Base-by-base conservation (phyloP, 2,113 vertebrate species). In the Syngnathus floridae region DNA sequence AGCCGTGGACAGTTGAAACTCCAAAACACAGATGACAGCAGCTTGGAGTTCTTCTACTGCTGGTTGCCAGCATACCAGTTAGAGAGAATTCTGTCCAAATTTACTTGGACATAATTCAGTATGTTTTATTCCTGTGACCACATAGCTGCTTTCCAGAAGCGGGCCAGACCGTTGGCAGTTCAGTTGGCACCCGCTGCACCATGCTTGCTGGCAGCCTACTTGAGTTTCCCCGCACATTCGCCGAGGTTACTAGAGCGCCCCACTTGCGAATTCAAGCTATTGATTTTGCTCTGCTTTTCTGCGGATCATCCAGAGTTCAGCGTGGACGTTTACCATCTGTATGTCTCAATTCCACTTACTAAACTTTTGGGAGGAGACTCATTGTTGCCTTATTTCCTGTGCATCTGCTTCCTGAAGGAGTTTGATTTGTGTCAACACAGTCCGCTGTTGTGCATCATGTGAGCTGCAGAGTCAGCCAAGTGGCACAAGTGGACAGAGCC, bases 191-290 rank as follows among this genome's bases (percentile, higher is more conserved):
- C 55, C 16, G 65, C 46, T 48, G 38, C 81, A 58, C 66, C 56
- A 41, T 46, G 57, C 66, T 63, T 69, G 56, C 66, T 63, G 67
- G 56, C 26, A 73, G 73, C 81, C 76, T 77, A 56, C 83, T 88
- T 76, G 56, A 40, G 82, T 89, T 86, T 84, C 86, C 85, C 51
- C 80, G 81, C 84, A 88, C 81, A 74, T 85, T 84, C 75, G 73
- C 71, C 69, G 36, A 51, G 59, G 73, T 74, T 78, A 72, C 78
- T 63, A 59, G 62, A 72, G 76, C 82, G 71, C 38, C 77, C 74
- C 73, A 43, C 19, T 72, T 72, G 54, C 70, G 68, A 76, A 70
- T 75, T 74, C 63, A 57, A 68, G 66, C 71, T 70, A 74, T 78
- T 84, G 81, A 11, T 26, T 64, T 71, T 37, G 58, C 56, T 60